These are phyloP conservation scores for Hycleus phaleratus DNA, from an alignment of 1,140 invertebrate species.

Conservation along the genomic window DNA sequence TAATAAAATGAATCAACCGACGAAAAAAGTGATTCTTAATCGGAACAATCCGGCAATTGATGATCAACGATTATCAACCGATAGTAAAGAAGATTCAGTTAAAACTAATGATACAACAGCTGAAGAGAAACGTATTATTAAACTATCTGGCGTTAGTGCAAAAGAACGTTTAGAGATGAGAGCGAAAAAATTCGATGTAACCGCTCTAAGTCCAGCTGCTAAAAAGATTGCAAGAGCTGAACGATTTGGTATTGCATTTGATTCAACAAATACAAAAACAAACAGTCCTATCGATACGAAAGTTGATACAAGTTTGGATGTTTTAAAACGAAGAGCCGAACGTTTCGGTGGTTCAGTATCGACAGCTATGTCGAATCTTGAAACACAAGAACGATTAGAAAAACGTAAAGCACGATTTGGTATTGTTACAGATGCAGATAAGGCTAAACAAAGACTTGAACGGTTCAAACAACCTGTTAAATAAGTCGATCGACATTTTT, in stretches of 20 bases:
- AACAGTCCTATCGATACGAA: slow-evolving; percentile 5
- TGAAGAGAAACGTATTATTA: slow-evolving; percentile 49
- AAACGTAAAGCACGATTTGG: slow-evolving; percentile 66
- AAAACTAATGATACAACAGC: slow-evolving; percentile 2
- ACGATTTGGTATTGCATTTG: slow-evolving; percentile 48
- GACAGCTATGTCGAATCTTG: slow-evolving; percentile 55
- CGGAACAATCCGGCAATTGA: slow-evolving; percentile 39
- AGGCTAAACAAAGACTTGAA: slow-evolving; percentile 31
- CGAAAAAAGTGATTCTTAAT: slow-evolving; percentile 60
- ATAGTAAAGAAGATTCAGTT: slow-evolving; percentile 11
- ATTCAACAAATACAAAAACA: slow-evolving; percentile 25
- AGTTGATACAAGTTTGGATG: slow-evolving; percentile 44
- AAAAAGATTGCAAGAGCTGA: slow-evolving; percentile 60
- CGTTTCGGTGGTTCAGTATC: slow-evolving; percentile 68
- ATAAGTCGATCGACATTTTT: slow-evolving; percentile 18
- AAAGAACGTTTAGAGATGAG: slow-evolving; percentile 68
- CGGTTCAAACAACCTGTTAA: slow-evolving; percentile 32
- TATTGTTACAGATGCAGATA: slow-evolving; percentile 34
- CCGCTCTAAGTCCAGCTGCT: slow-evolving; percentile 47
- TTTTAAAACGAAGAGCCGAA: slow-evolving; percentile 65
- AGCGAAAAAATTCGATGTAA: slow-evolving; percentile 71
- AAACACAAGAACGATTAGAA: slow-evolving; percentile 57
- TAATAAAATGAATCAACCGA: slow-evolving; percentile 22
- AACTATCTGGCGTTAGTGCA: slow-evolving; percentile 51
- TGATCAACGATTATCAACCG: slow-evolving; percentile 23